phyloP scores from a whole-genome alignment of 2,113 vertebrate species.

The Arothron firmamentum region DNA sequence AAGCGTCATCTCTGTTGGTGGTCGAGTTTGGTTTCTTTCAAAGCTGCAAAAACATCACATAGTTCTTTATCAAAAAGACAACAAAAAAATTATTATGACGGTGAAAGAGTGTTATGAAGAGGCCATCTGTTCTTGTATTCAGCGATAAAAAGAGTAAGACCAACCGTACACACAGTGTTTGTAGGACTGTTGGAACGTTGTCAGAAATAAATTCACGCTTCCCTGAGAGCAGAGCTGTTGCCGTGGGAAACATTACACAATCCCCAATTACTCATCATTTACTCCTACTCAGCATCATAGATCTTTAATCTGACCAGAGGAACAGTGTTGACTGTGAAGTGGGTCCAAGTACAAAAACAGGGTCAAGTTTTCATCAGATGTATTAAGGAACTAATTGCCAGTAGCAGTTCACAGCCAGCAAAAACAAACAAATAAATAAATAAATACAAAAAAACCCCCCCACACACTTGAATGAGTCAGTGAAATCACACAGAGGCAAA shows the following conservation, averaged over 20 bases:
- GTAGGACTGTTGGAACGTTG: background rate
- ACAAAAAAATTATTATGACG: constrained; percentile 3
- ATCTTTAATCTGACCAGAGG: constrained; percentile 23
- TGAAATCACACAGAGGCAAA: too few relatives aligned
- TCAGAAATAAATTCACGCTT: constrained; percentile 36
- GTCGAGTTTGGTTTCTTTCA: too few relatives aligned
- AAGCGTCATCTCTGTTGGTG: background rate
- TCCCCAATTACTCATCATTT: constrained; percentile 49
- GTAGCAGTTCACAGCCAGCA: too few relatives aligned
- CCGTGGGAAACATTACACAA: constrained; percentile 63
- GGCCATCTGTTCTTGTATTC: background rate
- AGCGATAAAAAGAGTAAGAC: background rate
- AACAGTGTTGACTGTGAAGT: too few relatives aligned
- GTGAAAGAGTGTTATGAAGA: constrained; percentile 26
- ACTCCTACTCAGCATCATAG: constrained; percentile 45
- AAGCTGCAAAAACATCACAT: background rate
- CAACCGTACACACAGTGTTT: background rate
- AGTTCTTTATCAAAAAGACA: background rate
- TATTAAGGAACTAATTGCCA: too few relatives aligned
- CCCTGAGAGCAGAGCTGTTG: constrained; percentile 13
- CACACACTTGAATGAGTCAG: too few relatives aligned
- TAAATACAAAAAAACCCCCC: too few relatives aligned
- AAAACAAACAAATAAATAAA: too few relatives aligned
- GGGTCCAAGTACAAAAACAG: too few relatives aligned
- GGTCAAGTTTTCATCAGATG: too few relatives aligned